Percentiles rank a stretch among this genome's conserved stretches.
Conservation (phyloP, 2,797 vertebrate species). For the Pogoniulus pusillus region DNA sequence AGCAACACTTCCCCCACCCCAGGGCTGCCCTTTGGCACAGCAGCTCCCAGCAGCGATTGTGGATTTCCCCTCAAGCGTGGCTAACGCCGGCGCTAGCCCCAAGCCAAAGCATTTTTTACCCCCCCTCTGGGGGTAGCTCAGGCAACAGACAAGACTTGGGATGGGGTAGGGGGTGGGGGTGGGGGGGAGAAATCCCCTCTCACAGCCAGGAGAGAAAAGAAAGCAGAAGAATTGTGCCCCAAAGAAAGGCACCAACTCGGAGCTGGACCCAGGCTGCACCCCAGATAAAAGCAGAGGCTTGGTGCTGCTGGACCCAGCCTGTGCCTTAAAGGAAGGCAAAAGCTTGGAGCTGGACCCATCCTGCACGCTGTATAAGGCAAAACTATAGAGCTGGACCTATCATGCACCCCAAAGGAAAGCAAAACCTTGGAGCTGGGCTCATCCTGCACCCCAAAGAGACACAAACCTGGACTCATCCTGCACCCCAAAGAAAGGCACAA, state of each 20-base stretch:
- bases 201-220: background rate
- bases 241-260: too few relatives aligned
- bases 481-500: too few relatives aligned
- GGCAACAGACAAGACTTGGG: background rate
- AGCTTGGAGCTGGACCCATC: too few relatives aligned
- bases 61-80: conserved; percentile 57
- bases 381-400: too few relatives aligned
- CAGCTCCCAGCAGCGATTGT: background rate
- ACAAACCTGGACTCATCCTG: background rate
- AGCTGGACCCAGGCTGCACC: too few relatives aligned
- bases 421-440: too few relatives aligned
- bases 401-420: too few relatives aligned
- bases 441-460: background rate
- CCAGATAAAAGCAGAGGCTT: too few relatives aligned
- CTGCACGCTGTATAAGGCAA: too few relatives aligned
- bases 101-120: background rate
- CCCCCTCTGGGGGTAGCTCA: background rate
- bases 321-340: too few relatives aligned
- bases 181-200: background rate
- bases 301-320: too few relatives aligned
- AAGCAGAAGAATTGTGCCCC: background rate
- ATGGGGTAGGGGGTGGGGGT: accelerated
- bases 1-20: background rate
- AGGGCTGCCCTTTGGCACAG: background rate
- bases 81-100: background rate